Conservation (phyloP, 2,888 invertebrate genomes). For the Conops quadrifasciatus region DNA sequence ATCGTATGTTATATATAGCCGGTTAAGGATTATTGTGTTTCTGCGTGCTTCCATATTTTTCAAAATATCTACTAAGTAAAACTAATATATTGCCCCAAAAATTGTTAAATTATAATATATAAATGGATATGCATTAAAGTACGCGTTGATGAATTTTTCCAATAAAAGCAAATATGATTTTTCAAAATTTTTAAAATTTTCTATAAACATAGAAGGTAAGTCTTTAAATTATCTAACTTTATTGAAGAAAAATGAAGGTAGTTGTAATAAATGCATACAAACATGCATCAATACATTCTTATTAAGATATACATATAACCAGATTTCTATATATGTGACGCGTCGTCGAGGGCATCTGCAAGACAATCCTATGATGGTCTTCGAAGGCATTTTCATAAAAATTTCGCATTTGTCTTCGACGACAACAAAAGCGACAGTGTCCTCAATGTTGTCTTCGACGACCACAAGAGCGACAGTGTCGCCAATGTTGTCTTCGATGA, state of each 20-base stretch:
- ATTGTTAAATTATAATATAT: not conserved
- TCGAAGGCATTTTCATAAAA: no score
- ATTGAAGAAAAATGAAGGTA: not conserved
- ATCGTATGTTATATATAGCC: no score
- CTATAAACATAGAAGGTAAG: constrained; percentile 30
- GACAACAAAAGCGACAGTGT: no score
- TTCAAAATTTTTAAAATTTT: constrained; percentile 33
- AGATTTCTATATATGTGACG: not conserved
- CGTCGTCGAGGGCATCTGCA: no score
- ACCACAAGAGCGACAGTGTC: no score
- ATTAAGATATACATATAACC: no score
- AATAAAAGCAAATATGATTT: constrained; percentile 25
- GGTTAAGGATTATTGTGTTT: not conserved
- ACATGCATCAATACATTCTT: not conserved
- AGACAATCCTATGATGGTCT: no score
- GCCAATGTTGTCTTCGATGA: no score
- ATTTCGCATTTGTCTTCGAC: no score
- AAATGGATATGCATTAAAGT: not conserved
- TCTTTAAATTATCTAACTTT: constrained; percentile 6
- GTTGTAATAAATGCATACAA: not conserved
- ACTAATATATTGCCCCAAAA: not conserved
- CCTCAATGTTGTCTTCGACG: no score
- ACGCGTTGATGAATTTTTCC: not conserved
- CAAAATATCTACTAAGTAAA: not conserved
- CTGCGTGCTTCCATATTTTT: constrained; percentile 3